Base-by-base conservation (phyloP, 2,888 invertebrate genomes). In the Ophion ellenae region DNA sequence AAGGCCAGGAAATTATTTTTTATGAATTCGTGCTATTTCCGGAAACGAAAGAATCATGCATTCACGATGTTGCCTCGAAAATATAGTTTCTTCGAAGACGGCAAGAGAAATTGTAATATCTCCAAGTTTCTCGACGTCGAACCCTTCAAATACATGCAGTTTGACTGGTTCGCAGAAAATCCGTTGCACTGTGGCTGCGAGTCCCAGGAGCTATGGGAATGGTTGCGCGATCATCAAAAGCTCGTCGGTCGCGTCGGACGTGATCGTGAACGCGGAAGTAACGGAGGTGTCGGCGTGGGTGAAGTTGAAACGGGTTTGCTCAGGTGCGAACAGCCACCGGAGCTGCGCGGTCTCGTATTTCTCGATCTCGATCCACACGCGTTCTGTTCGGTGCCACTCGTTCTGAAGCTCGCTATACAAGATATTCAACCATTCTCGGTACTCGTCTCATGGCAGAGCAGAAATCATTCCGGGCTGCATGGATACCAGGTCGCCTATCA, bases 161-260 rank as follows among this genome's bases (percentile, higher is more conserved):
- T 84, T 63, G 66, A 75, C 83, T 80, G 82, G 81, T 88, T 92
- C 89, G 69, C 95, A 97, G 98, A 97, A 93, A 98, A 98, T 94
- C 98, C 98, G 63, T 95, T 98, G 90, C 96, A 97, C 87, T 99
- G 99, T 94, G 97, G 97, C 91, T 99, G 99, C 94, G 97, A 98
- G 93, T 96, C 98, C 82, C 97, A 98, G 94, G 97, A 98, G 93
- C 95, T 98, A 74, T 98, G 98, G 97, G 97, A 97, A 94, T 99
- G 98, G 98, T 95, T 98, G 93, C 96, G 97, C 91, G 97, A 98
- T 93, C 98, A 99, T 95, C 96, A 97, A 91, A 98, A 98, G 94
- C 95, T 97, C 85, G 95, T 97, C 24, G 92, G 95, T 84, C 95
- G 96, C 88, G 95, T 95, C 89, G 96, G 96, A 90, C 94, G 95